Conservation (phyloP, 2,113 vertebrate genomes). For the Acrocephalus kingi region DNA sequence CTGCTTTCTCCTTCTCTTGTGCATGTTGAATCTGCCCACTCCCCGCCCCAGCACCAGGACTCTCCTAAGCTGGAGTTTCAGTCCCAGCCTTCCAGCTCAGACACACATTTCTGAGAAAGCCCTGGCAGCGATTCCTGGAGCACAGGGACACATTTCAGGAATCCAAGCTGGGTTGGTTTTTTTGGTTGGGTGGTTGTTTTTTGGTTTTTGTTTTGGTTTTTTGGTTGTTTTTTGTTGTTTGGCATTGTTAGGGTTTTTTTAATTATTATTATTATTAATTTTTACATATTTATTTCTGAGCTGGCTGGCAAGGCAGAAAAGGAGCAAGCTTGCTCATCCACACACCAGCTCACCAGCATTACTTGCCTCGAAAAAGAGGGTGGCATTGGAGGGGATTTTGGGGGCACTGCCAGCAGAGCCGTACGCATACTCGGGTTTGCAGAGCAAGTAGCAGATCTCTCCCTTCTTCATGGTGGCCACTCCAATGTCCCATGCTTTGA, state of each 20-base stretch:
- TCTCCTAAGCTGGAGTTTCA: not conserved
- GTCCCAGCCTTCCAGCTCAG: slow-evolving; percentile 49
- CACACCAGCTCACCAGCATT: not conserved
- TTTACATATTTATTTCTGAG: not conserved
- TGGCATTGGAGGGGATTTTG: slow-evolving; percentile 89
- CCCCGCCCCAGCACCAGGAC: not conserved
- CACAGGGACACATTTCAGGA: slow-evolving; percentile 72
- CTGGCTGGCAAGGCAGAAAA: not conserved
- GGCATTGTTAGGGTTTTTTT: not conserved
- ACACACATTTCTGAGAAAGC: slow-evolving; percentile 74
- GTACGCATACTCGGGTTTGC: slow-evolving; percentile 90
- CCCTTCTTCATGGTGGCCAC: slow-evolving; percentile 92
- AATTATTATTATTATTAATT: not conserved
- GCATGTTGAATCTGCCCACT: not conserved
- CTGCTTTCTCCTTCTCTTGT: not conserved
- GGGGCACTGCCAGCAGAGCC: slow-evolving; percentile 86
- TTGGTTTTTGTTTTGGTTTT: not conserved
- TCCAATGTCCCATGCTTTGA: slow-evolving; percentile 93
- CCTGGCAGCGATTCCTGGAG: slow-evolving; percentile 54
- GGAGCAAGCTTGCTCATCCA: not conserved
- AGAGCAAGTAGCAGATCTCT: slow-evolving; percentile 88
- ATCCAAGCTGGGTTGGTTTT: not conserved
- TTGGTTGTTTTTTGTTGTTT: too few relatives aligned
- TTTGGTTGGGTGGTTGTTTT: not conserved
- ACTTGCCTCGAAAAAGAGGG: slow-evolving; percentile 88